Evolutionary conservation across 2,888 invertebrate species (phyloP), one percentile per base, ranked within the genome.

Genomic region (Drosophila formosana): DNA sequence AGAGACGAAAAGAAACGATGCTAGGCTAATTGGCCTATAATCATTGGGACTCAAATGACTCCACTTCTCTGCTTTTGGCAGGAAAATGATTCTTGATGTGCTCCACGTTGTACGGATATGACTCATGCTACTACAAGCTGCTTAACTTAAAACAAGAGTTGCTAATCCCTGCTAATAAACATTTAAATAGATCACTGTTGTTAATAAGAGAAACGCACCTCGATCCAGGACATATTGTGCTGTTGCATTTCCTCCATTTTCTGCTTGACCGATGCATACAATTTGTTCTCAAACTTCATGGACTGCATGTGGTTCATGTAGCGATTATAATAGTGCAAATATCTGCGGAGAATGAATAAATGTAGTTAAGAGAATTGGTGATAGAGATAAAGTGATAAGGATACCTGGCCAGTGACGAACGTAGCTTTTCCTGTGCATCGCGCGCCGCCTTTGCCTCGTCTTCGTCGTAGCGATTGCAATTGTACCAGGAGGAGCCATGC

Each of bases 181-280:
- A 18, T 18, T 18, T 18, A 18, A 18, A 18, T 1, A 18, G 9
- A 26, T 4, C 32, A 8, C 4, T 28, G 28, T 28, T 30, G 2
- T 0, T 1, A 18, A 18, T 18, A 18, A 18, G 30, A 4, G 30
- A 30, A 1, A 7, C 30, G 6, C 83, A 96, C 96, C 95, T 99
- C 99, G 90, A 99, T 99, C 99, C 99, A 99, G 80, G 98, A 98
- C 98, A 99, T 99, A 92, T 98, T 98, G 92, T 98, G 98, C 91
- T 98, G 98, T 92, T 99, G 99, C 99, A 99, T 99, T 93, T 98
- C 98, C 92, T 99, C 98, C 99, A 99, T 99, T 94, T 99, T 99
- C 92, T 96, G 96, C 93, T 98, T 98, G 66, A 99, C 97, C 69
- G 97, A 97, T 6, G 98, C 97, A 93, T 99, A 98, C 65, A 99